A percentile compares a stretch with the other conserved stretches of the same genome.
These are phyloP conservation scores for Donacobius atricapilla DNA, from an alignment of 2,113 vertebrate genomes.

Conservation along the genomic window DNA sequence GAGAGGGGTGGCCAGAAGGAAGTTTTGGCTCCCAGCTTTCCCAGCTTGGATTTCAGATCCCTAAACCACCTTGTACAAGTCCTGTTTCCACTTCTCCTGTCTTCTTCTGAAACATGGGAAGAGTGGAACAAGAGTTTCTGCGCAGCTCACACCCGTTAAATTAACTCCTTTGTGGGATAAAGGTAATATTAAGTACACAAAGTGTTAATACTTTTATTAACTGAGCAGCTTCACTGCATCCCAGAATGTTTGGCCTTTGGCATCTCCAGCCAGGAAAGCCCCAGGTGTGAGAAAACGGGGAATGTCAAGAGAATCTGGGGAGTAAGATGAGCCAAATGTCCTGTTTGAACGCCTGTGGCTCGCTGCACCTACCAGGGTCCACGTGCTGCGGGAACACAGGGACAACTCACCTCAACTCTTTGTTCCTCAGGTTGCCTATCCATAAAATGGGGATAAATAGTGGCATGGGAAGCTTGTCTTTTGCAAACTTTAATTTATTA, in stretches of 20 bases:
- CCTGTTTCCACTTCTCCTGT: not conserved
- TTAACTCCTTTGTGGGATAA: not conserved
- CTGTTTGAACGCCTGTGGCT: not conserved
- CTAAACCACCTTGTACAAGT: not conserved
- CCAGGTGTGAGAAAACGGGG: not conserved
- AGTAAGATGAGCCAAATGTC: not conserved
- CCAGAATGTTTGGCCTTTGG: not conserved
- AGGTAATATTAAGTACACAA: not conserved
- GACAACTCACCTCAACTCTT: not conserved
- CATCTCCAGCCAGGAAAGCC: not conserved
- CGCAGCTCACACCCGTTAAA: not conserved
- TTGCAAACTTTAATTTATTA: constrained; percentile 28
- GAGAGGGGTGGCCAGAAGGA: not conserved
- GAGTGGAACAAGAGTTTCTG: not conserved
- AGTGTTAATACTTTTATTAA: not conserved
- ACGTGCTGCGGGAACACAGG: not conserved
- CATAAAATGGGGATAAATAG: not conserved
- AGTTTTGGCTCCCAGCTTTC: not conserved
- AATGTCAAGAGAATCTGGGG: not conserved
- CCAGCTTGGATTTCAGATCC: not conserved
- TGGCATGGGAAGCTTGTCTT: not conserved
- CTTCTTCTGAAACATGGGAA: not conserved
- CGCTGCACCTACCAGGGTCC: accelerated
- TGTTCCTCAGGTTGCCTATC: not conserved
- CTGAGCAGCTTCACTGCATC: not conserved